A percentile compares a stretch with the other conserved stretches of the same genome.
Evolutionary conservation across 1,140 invertebrate genomes (phyloP).

Genomic region (Meloidogyne chitwoodi): DNA sequence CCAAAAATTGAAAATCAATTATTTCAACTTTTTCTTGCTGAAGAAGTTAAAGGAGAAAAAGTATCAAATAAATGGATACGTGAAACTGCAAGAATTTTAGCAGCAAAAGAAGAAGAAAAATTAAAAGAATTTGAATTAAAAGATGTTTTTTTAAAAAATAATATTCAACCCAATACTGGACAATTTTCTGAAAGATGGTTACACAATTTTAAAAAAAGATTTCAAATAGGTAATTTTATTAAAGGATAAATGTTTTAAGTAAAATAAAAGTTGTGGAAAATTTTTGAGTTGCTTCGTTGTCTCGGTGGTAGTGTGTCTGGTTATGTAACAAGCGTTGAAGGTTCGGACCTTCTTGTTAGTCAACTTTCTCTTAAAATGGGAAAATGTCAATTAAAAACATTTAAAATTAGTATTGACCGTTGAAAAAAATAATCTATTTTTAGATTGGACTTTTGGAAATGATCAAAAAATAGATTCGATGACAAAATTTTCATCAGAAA

Average conservation of each 20-base stretch:
- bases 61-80: conserved; percentile 44
- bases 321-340: too few relatives aligned
- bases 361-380: too few relatives aligned
- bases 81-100: conserved; percentile 39
- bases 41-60: conserved; percentile 28
- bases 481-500: background rate
- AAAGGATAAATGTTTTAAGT: background rate
- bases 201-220: conserved; percentile 47
- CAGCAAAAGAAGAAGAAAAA: conserved; percentile 19
- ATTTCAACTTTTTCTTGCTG: conserved; percentile 31
- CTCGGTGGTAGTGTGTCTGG: too few relatives aligned
- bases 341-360: too few relatives aligned
- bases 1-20: conserved; percentile 47
- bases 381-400: too few relatives aligned
- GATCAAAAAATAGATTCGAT: background rate
- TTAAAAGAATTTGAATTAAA: background rate
- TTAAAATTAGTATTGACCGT: too few relatives aligned
- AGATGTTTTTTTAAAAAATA: background rate
- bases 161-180: conserved; percentile 15
- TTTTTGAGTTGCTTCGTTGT: too few relatives aligned
- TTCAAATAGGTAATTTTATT: conserved; percentile 20
- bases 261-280: too few relatives aligned
- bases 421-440: background rate
- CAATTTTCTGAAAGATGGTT: conserved; percentile 51
- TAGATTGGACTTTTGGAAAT: background rate